Evolutionary conservation across 2,888 invertebrate genomes (phyloP).

Genomic region (Metallyticus violacea): DNA sequence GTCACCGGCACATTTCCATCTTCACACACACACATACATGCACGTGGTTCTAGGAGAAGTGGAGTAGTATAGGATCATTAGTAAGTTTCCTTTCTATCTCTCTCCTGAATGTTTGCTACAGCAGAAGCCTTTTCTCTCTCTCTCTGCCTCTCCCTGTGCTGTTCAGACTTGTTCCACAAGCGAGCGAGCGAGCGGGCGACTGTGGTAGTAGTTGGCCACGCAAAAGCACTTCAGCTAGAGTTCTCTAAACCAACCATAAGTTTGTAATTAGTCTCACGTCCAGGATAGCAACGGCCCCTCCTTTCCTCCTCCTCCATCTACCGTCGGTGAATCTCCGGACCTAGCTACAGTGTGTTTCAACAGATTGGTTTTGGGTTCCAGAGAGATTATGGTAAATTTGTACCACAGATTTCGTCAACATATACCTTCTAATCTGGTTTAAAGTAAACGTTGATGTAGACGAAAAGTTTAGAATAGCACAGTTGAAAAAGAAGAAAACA

Average conservation of each 20-base stretch:
- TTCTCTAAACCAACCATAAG: conserved; percentile 4
- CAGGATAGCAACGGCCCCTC: not conserved
- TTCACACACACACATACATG: conserved; percentile 7
- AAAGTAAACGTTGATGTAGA: not conserved
- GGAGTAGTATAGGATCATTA: not conserved
- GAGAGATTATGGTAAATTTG: not conserved
- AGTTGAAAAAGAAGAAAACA: too few species aligned
- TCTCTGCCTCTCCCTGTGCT: too few species aligned
- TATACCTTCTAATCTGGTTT: not conserved
- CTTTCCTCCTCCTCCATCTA: not conserved
- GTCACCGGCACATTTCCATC: conserved; percentile 2
- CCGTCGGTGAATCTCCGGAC: not conserved
- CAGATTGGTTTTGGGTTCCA: not conserved
- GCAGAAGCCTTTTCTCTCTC: too few species aligned
- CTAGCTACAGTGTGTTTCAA: not conserved
- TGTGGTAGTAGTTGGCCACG: not conserved
- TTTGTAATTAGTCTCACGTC: conserved; percentile 17
- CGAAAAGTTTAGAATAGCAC: too few species aligned
- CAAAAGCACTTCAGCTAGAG: conserved; percentile 16
- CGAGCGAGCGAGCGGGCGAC: too few species aligned
- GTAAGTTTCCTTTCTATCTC: conserved; percentile 3
- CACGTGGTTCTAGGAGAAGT: not conserved
- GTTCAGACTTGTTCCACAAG: conserved; percentile 2
- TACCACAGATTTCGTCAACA: too few species aligned
- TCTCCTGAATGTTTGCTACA: not conserved